Conservation (phyloP, 2,113 vertebrate genomes). For the Thinocorus orbignyianus region DNA sequence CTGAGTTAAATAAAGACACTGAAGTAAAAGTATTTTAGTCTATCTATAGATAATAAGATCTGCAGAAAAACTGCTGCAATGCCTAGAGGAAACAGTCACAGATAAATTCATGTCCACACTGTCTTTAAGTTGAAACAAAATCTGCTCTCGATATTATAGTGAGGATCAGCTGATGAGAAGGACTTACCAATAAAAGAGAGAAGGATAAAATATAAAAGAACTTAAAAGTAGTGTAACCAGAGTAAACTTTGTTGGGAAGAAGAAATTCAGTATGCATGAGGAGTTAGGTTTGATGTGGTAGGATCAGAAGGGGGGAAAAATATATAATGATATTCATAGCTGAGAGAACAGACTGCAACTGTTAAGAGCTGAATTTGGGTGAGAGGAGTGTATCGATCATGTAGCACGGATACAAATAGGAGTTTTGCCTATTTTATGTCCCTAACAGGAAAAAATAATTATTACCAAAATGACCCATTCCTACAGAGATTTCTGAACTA, state of each 20-base stretch:
- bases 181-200: background rate
- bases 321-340: background rate
- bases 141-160: accelerated
- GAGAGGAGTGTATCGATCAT: background rate
- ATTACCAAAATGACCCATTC: background rate
- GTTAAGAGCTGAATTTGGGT: background rate
- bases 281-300: accelerated
- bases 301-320: background rate
- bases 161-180: background rate
- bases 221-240: background rate
- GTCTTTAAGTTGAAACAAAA: background rate
- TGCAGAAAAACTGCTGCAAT: background rate
- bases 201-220: background rate
- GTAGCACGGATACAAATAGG: background rate
- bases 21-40: background rate
- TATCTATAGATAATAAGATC: background rate
- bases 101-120: background rate
- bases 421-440: background rate
- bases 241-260: background rate
- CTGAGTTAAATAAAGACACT: background rate
- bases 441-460: background rate
- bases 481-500: background rate
- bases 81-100: background rate
- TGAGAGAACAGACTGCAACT: background rate
- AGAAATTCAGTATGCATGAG: background rate